Conservation (phyloP, 64 coral and sea anemone genomes). For the Platygyra sinensis region DNA sequence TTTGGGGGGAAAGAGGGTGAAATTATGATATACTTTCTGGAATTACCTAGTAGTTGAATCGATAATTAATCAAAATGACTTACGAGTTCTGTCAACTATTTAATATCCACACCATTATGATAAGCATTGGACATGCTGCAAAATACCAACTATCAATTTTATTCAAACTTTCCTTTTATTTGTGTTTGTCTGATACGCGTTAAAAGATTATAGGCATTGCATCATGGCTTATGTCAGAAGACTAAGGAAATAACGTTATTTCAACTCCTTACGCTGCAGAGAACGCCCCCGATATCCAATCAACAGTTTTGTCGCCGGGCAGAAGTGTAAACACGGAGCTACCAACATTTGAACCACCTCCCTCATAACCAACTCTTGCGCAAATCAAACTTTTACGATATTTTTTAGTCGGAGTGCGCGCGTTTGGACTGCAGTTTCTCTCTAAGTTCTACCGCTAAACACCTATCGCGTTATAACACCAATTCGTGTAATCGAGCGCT, state of each 20-base stretch:
- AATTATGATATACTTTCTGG: not conserved
- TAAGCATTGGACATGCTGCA: not conserved
- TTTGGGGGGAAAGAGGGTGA: not conserved
- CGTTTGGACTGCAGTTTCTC: not conserved
- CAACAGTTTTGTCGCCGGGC: not conserved
- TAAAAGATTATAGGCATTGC: not conserved
- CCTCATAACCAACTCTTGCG: not conserved
- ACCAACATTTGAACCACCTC: not conserved
- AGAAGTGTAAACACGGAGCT: not conserved
- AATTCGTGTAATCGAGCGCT: not conserved
- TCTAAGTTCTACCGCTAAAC: not conserved
- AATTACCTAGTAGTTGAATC: not conserved
- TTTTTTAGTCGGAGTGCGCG: not conserved
- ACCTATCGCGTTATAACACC: not conserved
- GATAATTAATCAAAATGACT: not conserved
- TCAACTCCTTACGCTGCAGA: not conserved
- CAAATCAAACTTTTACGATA: not conserved
- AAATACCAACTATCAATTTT: no score
- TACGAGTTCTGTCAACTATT: not conserved
- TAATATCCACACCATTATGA: not conserved
- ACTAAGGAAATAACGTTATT: not conserved
- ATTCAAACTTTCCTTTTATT: not conserved
- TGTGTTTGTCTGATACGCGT: not conserved
- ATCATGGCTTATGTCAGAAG: not conserved
- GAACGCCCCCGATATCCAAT: slow-evolving; percentile 2